These are phyloP conservation scores for Onychomys torridus DNA, from an alignment of 2,797 vertebrate genomes.

Conservation along the genomic window DNA sequence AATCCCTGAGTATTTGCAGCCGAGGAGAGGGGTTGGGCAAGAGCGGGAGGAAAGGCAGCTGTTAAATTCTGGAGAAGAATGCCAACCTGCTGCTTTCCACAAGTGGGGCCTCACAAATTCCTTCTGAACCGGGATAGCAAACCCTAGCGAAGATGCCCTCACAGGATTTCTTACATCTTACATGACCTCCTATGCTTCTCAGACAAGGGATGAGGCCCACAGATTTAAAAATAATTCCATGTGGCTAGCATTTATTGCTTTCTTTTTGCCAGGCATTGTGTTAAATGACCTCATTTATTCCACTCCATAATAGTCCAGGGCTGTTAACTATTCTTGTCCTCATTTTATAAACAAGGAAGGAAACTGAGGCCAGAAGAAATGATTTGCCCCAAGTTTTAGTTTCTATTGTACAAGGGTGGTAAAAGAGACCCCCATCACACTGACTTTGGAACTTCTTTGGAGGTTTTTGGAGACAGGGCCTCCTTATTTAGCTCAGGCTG, in stretches of 20 bases:
- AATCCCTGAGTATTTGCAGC: conserved; percentile 82
- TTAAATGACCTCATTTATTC: conserved; percentile 50
- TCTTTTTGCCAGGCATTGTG: conserved; percentile 31
- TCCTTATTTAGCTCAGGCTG: not conserved
- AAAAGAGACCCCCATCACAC: not conserved
- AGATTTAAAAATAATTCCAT: conserved; percentile 46
- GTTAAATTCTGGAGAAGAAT: conserved; percentile 79
- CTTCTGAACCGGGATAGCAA: conserved; percentile 52
- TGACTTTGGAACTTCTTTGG: not conserved
- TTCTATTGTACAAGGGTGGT: not conserved
- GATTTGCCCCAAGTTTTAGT: not conserved
- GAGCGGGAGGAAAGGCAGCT: conserved; percentile 81
- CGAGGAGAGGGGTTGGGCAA: conserved; percentile 71
- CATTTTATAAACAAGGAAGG: conserved; percentile 45
- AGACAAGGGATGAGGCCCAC: conserved; percentile 14
- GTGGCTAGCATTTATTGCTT: conserved; percentile 30
- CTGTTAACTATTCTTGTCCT: not conserved
- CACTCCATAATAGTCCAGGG: not conserved
- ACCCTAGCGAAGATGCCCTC: conserved; percentile 34
- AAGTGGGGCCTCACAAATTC: conserved; percentile 72
- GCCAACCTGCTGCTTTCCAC: conserved; percentile 79
- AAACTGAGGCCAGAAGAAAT: conserved; percentile 55
- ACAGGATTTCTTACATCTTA: conserved; percentile 25
- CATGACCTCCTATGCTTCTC: not conserved
- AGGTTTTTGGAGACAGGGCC: not conserved